These are phyloP conservation scores for Physeter macrocephalus DNA, from an alignment of 2,113 vertebrate genomes.

Conservation along the genomic window DNA sequence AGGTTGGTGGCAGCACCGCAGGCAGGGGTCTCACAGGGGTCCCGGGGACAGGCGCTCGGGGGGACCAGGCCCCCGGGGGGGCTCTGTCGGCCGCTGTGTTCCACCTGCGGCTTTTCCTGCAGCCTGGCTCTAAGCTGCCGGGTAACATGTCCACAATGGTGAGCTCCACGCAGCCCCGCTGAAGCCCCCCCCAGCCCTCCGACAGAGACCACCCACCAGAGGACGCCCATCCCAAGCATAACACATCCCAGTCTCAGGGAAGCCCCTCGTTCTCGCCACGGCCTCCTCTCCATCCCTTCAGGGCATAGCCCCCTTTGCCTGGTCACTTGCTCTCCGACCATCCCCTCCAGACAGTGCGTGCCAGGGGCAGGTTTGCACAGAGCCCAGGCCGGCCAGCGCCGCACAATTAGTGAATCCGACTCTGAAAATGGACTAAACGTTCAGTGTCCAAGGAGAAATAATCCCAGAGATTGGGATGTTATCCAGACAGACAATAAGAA, in stretches of 20 bases:
- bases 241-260: background rate
- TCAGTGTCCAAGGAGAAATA: background rate
- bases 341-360: background rate
- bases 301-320: background rate
- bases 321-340: background rate
- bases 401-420: background rate
- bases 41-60: background rate
- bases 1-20: rapidly evolving
- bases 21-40: background rate
- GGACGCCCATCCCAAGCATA: background rate
- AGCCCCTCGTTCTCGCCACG: rapidly evolving
- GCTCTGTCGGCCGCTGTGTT: background rate
- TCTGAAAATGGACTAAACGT: background rate
- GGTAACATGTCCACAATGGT: too few relatives aligned
- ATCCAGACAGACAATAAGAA: background rate
- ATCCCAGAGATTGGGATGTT: too few relatives aligned
- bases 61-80: background rate
- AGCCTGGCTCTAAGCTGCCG: background rate
- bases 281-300: background rate
- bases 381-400: background rate
- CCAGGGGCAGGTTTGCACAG: background rate
- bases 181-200: too few relatives aligned
- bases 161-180: background rate
- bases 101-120: background rate
- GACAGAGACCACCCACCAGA: background rate